Evolutionary conservation across 2,888 invertebrate species (phyloP).

Genomic region (Gibbula magus): DNA sequence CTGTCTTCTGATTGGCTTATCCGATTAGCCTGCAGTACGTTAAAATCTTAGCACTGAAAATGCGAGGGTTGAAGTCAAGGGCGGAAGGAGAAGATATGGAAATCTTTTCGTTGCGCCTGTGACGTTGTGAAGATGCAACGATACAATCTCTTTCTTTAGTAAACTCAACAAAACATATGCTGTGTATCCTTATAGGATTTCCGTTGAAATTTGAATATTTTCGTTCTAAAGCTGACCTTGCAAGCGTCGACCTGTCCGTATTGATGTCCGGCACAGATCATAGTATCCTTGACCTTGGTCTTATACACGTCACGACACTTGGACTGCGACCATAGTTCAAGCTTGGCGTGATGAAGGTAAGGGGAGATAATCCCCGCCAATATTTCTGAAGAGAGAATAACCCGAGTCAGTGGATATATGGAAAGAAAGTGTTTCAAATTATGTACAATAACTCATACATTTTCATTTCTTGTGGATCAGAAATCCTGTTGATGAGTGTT

Average conservation of each 20-base stretch:
- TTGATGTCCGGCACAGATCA: slow-evolving; percentile 65
- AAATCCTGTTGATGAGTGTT: no score
- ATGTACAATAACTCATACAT: no score
- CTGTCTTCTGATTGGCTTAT: no score
- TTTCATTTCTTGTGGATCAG: no score
- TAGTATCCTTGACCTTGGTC: slow-evolving; percentile 43
- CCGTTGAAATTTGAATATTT: background rate
- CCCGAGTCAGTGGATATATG: no score
- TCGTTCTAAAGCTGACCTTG: slow-evolving; percentile 49
- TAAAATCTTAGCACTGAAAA: no score
- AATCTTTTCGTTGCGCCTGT: no score
- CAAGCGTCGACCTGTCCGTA: slow-evolving; percentile 59
- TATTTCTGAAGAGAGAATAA: slow-evolving; percentile 39
- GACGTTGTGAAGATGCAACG: no score
- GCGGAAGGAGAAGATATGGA: no score
- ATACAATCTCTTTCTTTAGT: background rate
- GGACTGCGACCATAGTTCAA: slow-evolving; percentile 46
- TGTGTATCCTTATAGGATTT: background rate
- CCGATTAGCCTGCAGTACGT: no score
- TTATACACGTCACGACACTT: slow-evolving; percentile 49
- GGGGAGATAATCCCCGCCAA: slow-evolving; percentile 40
- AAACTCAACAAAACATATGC: background rate
- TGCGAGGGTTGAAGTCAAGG: no score
- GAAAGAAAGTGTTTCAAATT: no score
- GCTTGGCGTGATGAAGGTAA: slow-evolving; percentile 56